phyloP scores from a whole-genome alignment of 2,113 vertebrate genomes.

The Oryzias curvinotus region DNA sequence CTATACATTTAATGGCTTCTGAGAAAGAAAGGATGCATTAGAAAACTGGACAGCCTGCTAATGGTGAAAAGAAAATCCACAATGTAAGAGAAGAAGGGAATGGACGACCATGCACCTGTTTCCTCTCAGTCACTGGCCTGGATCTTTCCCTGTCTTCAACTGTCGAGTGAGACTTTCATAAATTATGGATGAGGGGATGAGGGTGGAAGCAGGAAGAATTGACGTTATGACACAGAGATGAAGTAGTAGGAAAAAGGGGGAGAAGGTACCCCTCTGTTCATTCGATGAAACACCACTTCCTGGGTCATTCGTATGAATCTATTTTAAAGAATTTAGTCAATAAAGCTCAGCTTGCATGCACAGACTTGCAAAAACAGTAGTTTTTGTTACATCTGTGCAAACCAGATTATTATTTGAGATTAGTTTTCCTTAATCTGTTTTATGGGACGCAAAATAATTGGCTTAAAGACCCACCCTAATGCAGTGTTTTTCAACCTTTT shows the following conservation, averaged over 20 bases:
- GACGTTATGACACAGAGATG: conserved; percentile 36
- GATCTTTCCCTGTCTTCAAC: conserved; percentile 37
- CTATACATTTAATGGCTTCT: not conserved
- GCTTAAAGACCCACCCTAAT: too few relatives aligned
- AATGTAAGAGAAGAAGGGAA: conserved; percentile 11
- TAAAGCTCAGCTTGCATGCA: conserved; percentile 1
- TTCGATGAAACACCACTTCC: conserved; percentile 12
- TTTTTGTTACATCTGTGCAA: too few relatives aligned
- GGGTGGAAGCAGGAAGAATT: conserved; percentile 11
- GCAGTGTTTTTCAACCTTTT: too few relatives aligned
- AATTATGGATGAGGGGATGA: conserved; percentile 53
- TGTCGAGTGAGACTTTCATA: conserved; percentile 14
- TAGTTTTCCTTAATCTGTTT: too few relatives aligned
- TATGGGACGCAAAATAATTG: too few relatives aligned
- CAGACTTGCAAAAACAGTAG: not conserved
- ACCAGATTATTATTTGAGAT: too few relatives aligned
- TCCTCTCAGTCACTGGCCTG: conserved; percentile 19
- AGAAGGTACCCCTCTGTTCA: conserved; percentile 16
- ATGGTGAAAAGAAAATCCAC: conserved; percentile 36
- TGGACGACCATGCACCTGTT: conserved; percentile 18
- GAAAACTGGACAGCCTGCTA: not conserved
- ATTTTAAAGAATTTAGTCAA: conserved; percentile 28
- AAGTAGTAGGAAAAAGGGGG: conserved; percentile 2
- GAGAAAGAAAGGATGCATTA: conserved; percentile 3
- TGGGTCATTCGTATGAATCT: not conserved